Evolutionary conservation across 2,888 invertebrate species (phyloP).

Genomic region (Synergus itoensis): DNA sequence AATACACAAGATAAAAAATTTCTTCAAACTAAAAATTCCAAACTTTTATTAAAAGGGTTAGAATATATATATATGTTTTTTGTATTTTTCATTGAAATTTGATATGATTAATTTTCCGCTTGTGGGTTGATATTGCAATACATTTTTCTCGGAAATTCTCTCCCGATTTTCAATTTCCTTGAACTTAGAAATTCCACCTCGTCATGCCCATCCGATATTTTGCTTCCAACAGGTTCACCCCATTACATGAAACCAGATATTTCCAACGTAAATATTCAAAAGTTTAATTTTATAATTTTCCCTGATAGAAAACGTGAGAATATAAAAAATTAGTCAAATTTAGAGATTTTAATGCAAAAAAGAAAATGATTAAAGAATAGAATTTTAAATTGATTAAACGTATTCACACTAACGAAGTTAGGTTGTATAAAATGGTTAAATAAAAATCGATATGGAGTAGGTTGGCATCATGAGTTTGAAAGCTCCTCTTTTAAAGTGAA

Average conservation of each 20-base stretch:
- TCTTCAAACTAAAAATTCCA: conserved; percentile 41
- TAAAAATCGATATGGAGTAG: neutral
- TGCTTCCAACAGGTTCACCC: neutral
- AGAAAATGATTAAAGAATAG: neutral
- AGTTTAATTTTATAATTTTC: neutral
- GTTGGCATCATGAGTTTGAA: neutral
- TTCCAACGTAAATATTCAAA: neutral
- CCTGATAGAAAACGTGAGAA: neutral
- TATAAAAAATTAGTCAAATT: neutral
- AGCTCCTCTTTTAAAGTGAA: conserved; percentile 8
- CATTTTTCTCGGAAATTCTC: neutral
- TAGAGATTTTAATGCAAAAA: neutral
- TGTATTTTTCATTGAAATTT: neutral
- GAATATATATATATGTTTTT: neutral
- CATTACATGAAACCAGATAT: neutral
- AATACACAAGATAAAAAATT: conserved; percentile 31
- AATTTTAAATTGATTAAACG: neutral
- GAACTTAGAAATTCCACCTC: neutral
- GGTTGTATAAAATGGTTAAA: neutral
- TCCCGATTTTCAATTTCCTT: neutral
- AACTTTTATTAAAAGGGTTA: neutral
- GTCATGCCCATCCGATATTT: neutral
- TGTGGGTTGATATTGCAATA: neutral
- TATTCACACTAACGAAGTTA: neutral
- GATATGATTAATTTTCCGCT: neutral